phyloP scores from a whole-genome alignment of 2,797 vertebrate genomes.

The Thalassophryne amazonica region DNA sequence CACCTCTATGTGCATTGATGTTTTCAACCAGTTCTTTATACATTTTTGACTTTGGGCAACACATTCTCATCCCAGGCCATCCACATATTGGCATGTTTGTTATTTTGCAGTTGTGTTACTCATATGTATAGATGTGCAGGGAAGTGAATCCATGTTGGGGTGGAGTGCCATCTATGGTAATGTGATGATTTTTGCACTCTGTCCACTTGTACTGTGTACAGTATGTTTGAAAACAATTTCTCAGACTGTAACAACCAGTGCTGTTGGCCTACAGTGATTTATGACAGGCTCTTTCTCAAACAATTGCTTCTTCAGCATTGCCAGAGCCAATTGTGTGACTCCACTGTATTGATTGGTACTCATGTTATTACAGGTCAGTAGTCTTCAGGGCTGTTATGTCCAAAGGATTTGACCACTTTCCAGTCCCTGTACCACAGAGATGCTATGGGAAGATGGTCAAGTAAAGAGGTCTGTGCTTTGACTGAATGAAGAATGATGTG shows the following conservation, averaged over 20 bases:
- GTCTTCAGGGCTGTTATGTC: slow-evolving; percentile 5
- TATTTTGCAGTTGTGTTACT: too few species aligned
- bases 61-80: too few species aligned
- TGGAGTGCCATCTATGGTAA: too few species aligned
- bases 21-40: too few species aligned
- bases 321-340: slow-evolving; percentile 20
- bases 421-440: slow-evolving; percentile 17
- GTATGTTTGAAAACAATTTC: neutral
- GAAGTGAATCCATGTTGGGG: too few species aligned
- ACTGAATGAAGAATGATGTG: too few species aligned
- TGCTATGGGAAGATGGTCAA: slow-evolving; percentile 24
- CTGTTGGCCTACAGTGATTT: slow-evolving; percentile 36
- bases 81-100: too few species aligned
- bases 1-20: too few species aligned
- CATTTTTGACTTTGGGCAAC: too few species aligned
- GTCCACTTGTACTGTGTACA: neutral
- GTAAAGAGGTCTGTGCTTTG: slow-evolving; percentile 12
- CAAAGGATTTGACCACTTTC: slow-evolving; percentile 30
- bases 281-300: slow-evolving; percentile 25
- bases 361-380: slow-evolving; percentile 55
- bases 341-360: slow-evolving; percentile 53
- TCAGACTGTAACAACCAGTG: neutral
- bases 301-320: slow-evolving; percentile 22
- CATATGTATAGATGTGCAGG: too few species aligned
- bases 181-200: too few species aligned